Evolutionary conservation across 2,797 vertebrate species (phyloP), one percentile per base, ranked within the genome.

Genomic region (Dipus sagitta): DNA sequence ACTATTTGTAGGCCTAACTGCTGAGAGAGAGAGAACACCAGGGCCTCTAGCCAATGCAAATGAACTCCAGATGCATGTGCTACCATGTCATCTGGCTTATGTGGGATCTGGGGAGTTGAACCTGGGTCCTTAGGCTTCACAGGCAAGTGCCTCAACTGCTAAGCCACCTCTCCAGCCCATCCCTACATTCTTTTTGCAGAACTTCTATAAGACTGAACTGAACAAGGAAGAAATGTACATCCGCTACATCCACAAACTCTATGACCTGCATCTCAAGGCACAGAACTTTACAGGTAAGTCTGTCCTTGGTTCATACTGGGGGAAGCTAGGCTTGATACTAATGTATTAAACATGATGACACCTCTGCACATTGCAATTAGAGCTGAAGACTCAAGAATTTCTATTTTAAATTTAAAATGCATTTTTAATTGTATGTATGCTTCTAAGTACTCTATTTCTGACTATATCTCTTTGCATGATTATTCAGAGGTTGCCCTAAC

Each of bases 161-260:
- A 47, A 47, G 47, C 47, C 47, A 47, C 11, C 47, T 47, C 47
- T 47, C 47, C 47, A 47, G 47, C 47, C 47, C 47, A 47, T 47
- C 47, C 47, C 47, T 47, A 47, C 47, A 47, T 47, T 10, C 7
- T 87, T 93, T 94, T 96, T 95, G 30, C 98, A 99, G 99, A 99
- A 99, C 98, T 99, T 99, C 98, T 99, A 99, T 98, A 99, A 99
- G 98, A 99, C 99, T 0, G 99, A 99, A 96, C 96, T 99, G 97
- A 99, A 99, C 98, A 99, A 99, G 97, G 99, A 99, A 97, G 99
- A 99, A 97, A 99, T 99, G 99, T 99, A 99, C 98, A 99, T 99
- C 98, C 99, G 99, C 68, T 99, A 99, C 98, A 99, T 99, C 90
- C 99, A 99, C 98, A 99, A 99, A 96, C 99, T 99, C 42, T 99